phyloP scores from a whole-genome alignment of 2,797 vertebrate genomes.

The Acipenser oxyrinchus region DNA sequence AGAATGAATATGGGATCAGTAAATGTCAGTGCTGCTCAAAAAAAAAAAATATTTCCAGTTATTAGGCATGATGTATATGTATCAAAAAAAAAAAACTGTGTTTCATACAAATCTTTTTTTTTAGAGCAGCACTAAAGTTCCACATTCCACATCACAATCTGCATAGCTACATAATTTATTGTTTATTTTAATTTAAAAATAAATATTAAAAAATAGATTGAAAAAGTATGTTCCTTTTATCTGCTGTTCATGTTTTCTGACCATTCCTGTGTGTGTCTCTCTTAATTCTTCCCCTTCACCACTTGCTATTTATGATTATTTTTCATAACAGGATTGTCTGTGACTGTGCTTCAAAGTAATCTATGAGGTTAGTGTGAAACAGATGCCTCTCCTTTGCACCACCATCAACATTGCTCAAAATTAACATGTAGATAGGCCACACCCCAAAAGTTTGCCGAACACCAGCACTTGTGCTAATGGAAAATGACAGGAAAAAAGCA shows the following conservation, averaged over 20 bases:
- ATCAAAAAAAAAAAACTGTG: no score
- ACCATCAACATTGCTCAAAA: not conserved
- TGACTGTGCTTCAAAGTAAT: not conserved
- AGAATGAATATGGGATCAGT: no score
- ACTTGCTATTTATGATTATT: not conserved
- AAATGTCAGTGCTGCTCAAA: no score
- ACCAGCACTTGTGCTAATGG: not conserved
- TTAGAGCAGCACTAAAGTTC: no score
- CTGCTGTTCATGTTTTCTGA: not conserved
- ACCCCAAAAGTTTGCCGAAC: not conserved
- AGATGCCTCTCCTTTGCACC: not conserved
- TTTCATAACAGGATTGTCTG: not conserved
- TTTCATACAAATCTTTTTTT: no score
- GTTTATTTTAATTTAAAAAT: no score
- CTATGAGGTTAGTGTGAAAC: not conserved
- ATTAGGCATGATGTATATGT: constrained; percentile 6
- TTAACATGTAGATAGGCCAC: not conserved
- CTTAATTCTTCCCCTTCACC: not conserved
- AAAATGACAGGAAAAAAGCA: no score
- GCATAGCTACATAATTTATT: no score
- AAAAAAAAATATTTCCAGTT: not conserved
- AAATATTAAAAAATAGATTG: no score
- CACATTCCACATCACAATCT: no score
- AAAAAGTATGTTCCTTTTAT: no score
- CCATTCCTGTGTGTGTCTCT: constrained; percentile 1